Base-by-base conservation (phyloP, 2,113 vertebrate genomes). In the Ivindomyrus marchei region DNA sequence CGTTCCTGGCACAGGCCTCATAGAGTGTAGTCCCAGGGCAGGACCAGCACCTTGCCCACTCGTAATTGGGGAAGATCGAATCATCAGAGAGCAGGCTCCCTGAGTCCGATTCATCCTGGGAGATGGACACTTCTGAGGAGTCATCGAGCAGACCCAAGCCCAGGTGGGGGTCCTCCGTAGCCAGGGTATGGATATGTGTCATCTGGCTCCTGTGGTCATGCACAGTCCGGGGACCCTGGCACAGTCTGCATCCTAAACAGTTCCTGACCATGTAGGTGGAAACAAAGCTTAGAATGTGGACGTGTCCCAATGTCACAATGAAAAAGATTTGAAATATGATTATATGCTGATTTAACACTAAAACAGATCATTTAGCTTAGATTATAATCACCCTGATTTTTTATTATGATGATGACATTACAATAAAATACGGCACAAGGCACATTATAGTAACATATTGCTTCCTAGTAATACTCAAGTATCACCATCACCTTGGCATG, bases 31-130 rank as follows among this genome's bases (percentile, higher is more conserved):
- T 93, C 1, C 87, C 88, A 0, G 56, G 3, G 0, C n/a, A 1
- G 0, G 4, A 3, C 0, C 49, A 80, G 7, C 4, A 3, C 0
- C 0, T 3, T 50, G 91, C 89, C 0, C 1, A 39, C 24, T 92
- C 92, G 0, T 94, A 96, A 62, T 93, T 92, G 0, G 96, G 96
- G 45, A 96, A 95, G 45, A 96, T 85, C 0, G 96, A 97, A 93
- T 97, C 97, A 0, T 97, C 96, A 0, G 96, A 96, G 24, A 93
- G 92, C 89, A 97, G 46, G 91, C 96, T 97, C 90, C 94, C 93
- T 15, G 89, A 94, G 50, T 96, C 96, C 0, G 94, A 94, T 27
- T 92, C 90, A 3, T 90, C 31, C 31, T 56, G n/a, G n/a, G 90
- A 92, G 56, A 88, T 62, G 88, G 88, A 92, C 42, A 46, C 31